Base-by-base conservation (phyloP, 2,113 vertebrate species). In the Cacatua alba region DNA sequence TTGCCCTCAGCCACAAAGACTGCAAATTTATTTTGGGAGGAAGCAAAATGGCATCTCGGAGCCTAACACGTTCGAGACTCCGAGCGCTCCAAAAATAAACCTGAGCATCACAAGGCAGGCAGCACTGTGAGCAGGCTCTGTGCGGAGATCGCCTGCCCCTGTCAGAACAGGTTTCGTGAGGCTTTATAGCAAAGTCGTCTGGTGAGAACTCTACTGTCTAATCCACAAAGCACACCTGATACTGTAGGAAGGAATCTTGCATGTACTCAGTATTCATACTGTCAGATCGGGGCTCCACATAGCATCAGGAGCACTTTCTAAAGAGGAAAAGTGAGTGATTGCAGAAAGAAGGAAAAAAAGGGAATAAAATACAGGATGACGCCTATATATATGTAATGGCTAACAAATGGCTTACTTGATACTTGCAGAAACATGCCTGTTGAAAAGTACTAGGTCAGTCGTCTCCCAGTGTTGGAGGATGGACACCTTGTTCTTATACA, bases 31-130 rank as follows among this genome's bases (percentile, higher is more conserved):
- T 94, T 97, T 74, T 43, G 13, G 46, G 89, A 83, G 86, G 64
- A 95, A 86, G 86, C n/a, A 88, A 96, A 94, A 95, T 94, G 93
- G 89, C 91, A 95, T 94, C 91, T 88, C 57, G 7, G 80, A 80
- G 82, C 59, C 53, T 95, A 88, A 94, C 91, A 92, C 79, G 10
- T 88, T 79, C 52, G 79, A 93, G 94, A 59, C 79, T 85, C 79
- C 3, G 26, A 79, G 91, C 0, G 1, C 70, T 93, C 91, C 91
- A 79, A 90, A 94, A 96, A 94, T 94, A 96, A 88, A 88, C 43
- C 75, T 11, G 29, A 94, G 91, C 88, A 79, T 94, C 86, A 64
- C 91, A 88, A 88, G 93, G 48, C 94, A 93, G 79, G 84, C 88
- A 82, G 69, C 21, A 8, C 82, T 64, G 82, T 69, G 26, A 85